Conservation (phyloP, 2,113 vertebrate species). For the Sorex araneus region DNA sequence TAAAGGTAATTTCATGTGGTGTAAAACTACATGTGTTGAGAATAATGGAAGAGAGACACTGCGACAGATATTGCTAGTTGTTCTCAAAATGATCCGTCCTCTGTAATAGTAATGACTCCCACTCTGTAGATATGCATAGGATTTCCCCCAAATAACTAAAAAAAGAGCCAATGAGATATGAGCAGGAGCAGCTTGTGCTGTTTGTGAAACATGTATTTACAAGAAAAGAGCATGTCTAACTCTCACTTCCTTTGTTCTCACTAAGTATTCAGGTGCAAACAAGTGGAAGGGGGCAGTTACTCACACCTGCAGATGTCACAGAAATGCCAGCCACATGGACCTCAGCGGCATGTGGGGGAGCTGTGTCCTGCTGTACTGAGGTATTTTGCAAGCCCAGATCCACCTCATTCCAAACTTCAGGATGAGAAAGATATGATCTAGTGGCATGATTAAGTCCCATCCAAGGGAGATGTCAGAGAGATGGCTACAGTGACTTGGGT, state of each 20-base stretch:
- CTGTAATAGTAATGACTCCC: neutral
- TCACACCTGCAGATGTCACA: too few relatives aligned
- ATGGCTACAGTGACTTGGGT: neutral
- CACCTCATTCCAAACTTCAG: neutral
- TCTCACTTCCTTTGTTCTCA: fast-evolving
- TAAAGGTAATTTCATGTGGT: neutral
- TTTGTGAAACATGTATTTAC: neutral
- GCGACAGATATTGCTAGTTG: neutral
- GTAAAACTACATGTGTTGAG: neutral
- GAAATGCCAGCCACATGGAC: fast-evolving
- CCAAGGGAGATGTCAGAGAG: fast-evolving
- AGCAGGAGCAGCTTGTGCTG: neutral
- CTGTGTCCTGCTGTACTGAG: fast-evolving
- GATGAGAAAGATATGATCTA: neutral
- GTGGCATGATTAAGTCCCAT: neutral
- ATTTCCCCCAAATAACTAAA: neutral
- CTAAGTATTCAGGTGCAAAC: too few relatives aligned
- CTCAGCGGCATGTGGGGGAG: neutral
- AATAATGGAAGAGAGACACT: neutral
- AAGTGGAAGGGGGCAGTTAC: too few relatives aligned
- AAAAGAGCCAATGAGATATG: neutral
- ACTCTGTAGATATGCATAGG: neutral
- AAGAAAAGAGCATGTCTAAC: neutral
- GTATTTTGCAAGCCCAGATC: neutral
- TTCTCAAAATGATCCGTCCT: neutral